Base-by-base conservation (phyloP, 2,797 vertebrate species). In the Mustela erminea region DNA sequence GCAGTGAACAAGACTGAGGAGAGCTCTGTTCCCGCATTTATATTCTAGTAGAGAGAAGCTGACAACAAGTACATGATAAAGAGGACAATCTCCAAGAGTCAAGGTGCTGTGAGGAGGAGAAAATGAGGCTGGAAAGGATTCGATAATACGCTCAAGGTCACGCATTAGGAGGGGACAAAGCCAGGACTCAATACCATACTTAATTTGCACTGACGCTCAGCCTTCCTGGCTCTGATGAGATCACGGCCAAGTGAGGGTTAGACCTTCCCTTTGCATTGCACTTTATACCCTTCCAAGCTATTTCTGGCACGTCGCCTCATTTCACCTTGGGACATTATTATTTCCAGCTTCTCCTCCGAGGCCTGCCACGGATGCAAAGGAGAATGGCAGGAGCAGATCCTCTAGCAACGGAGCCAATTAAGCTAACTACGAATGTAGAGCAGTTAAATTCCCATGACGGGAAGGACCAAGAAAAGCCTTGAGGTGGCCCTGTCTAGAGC, bases 361-460 rank as follows among this genome's bases (percentile, higher is more conserved):
- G 58, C 58, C 83, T 81, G 87, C 83, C 92, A 43, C 2, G 0
- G 77, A 89, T 78, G 86, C 58, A 64, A 25, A 81, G 86, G 88
- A 94, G 87, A 38, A 87, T 4, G 56, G 58, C 66, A 54, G 88
- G n/a, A 54, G 72, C 49, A 2, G 35, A 46, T 82, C 62, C 86
- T 95, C 41, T 20, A 92, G 91, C 83, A 80, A 62, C 4, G 0
- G 70, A 90, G 70, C 62, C 88, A 95, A 75, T 96, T 58, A 95
- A 54, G 56, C 43, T 70, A 27, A 60, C 43, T 13, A 8, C 8
- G 18, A 46, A 96, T 74, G 81, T 80, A 41, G 52, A 91, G 27
- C 54, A 46, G 32, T 38, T 70, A 54, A 64, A 86, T 77, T 43
- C 60, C 85, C 46, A 3, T 0, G 66, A 32, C 1, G 0, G 4